A percentile compares a stretch with the other conserved stretches of the same genome.
Conservation (phyloP, 2,113 vertebrate genomes). For the Lathamus discolor region DNA sequence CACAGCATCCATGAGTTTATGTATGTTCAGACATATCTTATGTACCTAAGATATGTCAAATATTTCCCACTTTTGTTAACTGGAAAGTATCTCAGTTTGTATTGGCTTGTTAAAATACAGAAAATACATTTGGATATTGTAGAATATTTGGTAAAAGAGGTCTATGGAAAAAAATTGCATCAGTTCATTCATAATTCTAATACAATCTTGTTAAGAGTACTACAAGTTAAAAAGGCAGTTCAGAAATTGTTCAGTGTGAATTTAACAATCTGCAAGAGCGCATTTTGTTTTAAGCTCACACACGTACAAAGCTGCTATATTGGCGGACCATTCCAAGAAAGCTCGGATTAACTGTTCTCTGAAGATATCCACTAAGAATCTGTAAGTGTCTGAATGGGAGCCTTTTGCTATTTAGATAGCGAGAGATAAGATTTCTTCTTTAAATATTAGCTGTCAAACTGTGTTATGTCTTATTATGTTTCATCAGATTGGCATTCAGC, state of each 20-base stretch:
- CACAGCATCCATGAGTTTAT: background rate
- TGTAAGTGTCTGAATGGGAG: constrained; percentile 35
- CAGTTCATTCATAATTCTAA: background rate
- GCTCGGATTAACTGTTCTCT: constrained; percentile 3
- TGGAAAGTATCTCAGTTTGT: background rate
- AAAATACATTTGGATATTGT: background rate
- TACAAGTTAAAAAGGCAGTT: background rate
- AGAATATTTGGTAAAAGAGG: background rate
- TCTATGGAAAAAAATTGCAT: background rate
- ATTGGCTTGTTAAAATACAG: background rate
- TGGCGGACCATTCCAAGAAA: background rate
- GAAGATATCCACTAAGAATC: constrained; percentile 34
- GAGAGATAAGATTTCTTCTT: constrained; percentile 53
- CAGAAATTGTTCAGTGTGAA: background rate
- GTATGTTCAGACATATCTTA: background rate
- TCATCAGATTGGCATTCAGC: constrained; percentile 49
- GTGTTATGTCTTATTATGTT: constrained; percentile 44
- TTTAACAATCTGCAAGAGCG: background rate
- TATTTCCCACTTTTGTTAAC: background rate
- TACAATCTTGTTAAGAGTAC: background rate
- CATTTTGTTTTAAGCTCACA: background rate
- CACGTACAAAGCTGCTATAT: rapidly evolving
- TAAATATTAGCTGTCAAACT: constrained; percentile 53
- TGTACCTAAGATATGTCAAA: background rate
- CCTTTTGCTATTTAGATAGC: constrained; percentile 34